Base-by-base conservation (phyloP, 2,113 vertebrate genomes). In the Mesembrinibis cayennensis region DNA sequence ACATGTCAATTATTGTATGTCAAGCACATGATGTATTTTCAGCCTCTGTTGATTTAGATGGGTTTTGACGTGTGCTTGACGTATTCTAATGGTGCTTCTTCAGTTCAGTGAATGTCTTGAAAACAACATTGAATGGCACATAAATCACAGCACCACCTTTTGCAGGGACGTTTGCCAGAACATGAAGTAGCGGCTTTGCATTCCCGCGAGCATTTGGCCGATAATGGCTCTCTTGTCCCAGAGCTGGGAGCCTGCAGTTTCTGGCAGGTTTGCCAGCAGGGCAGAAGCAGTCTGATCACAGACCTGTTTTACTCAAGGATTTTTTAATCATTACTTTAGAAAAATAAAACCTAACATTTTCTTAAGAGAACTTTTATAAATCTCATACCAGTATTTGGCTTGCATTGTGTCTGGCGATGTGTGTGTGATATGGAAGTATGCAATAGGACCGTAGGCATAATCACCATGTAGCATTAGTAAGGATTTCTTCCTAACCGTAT, bases 41-140 rank as follows among this genome's bases (percentile, higher is more conserved):
- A 61, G 10, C n/a, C 30, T 5, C 66, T 83, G 38, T 40, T 94
- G 91, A 96, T 93, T 96, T 82, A 76, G 32, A 93, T 95, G 61
- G 76, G 5, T 74, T 95, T 82, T 85, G 95, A 77, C 45, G 4
- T 73, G 78, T 65, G 87, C 82, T 97, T 95, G 93, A 93, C 13
- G 6, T 95, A 86, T 91, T 95, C 82, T 91, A 91, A 93, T 93
- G 82, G 82, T 45, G 13, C 84, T 93, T 96, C 96, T 95, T 95
- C 92, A 61, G 70, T 92, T 96, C 82, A 92, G 58, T 94, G 65
- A 74, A 50, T 70, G 58, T 91, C 92, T 97, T 95, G 55, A 90
- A 95, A 97, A 92, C n/a, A 82, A 15, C 80, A 30, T 6, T 84
- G 55, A 91, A 55, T 83, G 42, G 73, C 90, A 81, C 80, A 67